phyloP scores from a whole-genome alignment of 2,113 vertebrate species.

The Corythaeola cristata region DNA sequence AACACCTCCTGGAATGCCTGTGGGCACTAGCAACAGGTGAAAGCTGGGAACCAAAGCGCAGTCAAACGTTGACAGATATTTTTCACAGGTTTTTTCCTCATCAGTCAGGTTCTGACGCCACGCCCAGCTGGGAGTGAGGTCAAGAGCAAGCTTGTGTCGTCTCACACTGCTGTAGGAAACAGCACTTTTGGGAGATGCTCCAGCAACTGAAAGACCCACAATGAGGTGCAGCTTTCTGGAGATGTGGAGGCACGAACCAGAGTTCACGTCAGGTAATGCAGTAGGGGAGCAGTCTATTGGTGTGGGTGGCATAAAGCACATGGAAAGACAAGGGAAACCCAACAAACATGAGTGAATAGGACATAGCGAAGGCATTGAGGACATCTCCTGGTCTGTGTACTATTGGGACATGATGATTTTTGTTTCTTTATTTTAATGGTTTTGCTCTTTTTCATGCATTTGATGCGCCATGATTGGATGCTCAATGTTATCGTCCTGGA shows the following conservation, averaged over 20 bases:
- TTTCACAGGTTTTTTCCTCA: background rate
- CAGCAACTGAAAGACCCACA: background rate
- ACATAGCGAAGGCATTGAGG: background rate
- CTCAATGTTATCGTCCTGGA: background rate
- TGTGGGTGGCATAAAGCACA: background rate
- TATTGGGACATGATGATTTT: background rate
- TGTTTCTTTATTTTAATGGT: background rate
- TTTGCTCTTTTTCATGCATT: background rate
- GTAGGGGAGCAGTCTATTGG: fast-evolving
- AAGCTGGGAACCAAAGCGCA: background rate
- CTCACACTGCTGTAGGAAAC: background rate
- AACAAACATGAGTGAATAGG: fast-evolving
- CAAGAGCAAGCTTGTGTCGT: fast-evolving
- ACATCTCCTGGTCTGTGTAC: background rate
- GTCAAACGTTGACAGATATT: background rate
- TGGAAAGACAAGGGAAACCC: background rate
- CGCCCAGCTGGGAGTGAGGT: background rate
- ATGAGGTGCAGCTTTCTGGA: background rate
- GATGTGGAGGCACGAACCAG: fast-evolving
- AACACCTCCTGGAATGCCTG: background rate
- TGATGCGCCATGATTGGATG: background rate
- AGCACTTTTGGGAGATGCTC: background rate
- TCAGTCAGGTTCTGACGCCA: background rate
- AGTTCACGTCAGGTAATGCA: background rate
- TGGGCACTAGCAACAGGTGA: background rate